Conservation (phyloP, 64 coral and sea anemone species). For the Pocillopora verrucosa region DNA sequence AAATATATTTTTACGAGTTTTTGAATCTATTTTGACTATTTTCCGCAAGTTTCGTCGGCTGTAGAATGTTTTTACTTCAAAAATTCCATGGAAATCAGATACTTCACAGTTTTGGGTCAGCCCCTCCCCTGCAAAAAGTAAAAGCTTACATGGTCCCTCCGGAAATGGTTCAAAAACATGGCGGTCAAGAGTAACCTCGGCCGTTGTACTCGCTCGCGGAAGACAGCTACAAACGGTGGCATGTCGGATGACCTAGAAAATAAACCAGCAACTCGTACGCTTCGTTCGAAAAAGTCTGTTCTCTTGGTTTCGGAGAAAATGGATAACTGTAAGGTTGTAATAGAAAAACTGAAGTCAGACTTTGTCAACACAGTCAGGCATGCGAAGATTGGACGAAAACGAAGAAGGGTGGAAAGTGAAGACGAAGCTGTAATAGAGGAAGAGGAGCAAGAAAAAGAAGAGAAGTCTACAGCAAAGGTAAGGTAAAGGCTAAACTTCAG, state of each 20-base stretch:
- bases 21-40: background rate
- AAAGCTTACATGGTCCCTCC: background rate
- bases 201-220: conserved; percentile 13
- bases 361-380: background rate
- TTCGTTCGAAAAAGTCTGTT: background rate
- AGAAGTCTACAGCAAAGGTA: conserved; percentile 1
- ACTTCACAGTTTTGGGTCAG: background rate
- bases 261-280: background rate
- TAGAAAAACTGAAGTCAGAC: background rate
- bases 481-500: too few relatives aligned
- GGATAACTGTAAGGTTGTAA: background rate
- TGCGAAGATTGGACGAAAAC: background rate
- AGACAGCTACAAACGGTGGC: background rate
- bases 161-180: background rate
- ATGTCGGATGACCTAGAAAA: background rate
- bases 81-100: too few relatives aligned
- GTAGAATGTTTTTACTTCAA: too few relatives aligned
- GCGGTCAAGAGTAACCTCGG: background rate
- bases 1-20: background rate
- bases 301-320: too few relatives aligned
- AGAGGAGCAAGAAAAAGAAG: background rate
- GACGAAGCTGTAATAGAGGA: background rate
- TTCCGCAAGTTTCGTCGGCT: too few relatives aligned
- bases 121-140: background rate
- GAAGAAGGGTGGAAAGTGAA: background rate